phyloP scores from a whole-genome alignment of 1,140 invertebrate genomes.

The Manduca sexta region DNA sequence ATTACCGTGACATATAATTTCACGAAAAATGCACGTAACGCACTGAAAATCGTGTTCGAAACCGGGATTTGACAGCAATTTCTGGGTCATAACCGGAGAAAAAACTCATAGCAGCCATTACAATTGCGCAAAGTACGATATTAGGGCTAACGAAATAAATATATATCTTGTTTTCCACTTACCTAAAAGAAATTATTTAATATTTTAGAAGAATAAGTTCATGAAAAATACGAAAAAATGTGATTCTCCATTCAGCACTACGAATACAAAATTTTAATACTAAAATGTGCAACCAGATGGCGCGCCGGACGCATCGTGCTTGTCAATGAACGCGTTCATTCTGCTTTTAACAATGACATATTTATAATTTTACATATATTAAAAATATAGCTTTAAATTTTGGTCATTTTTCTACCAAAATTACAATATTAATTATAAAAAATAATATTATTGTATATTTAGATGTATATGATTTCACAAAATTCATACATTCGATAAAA shows the following conservation, averaged over 20 bases:
- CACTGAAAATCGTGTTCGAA: slow-evolving; percentile 44
- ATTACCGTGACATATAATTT: slow-evolving; percentile 6
- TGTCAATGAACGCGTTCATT: slow-evolving; percentile 28
- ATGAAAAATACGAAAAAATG: slow-evolving; percentile 72
- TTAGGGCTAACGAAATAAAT: not conserved
- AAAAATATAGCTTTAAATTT: too few species aligned
- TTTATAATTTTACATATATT: too few species aligned
- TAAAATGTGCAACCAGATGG: slow-evolving; percentile 61
- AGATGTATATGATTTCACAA: not conserved
- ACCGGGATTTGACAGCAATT: slow-evolving; percentile 65
- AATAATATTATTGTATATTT: not conserved
- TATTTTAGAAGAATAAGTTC: slow-evolving; percentile 64
- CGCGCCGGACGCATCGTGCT: slow-evolving; percentile 18
- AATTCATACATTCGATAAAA: slow-evolving; percentile 1
- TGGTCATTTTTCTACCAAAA: too few species aligned
- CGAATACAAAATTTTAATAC: slow-evolving; percentile 72
- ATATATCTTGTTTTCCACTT: slow-evolving; percentile 27
- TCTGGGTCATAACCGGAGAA: slow-evolving; percentile 58
- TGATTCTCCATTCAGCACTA: slow-evolving; percentile 71
- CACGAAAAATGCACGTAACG: slow-evolving; percentile 26
- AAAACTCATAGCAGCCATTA: slow-evolving; percentile 25
- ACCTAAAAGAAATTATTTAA: slow-evolving; percentile 58
- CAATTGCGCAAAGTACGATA: not conserved
- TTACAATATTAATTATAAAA: too few species aligned
- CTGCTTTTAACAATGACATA: not conserved